Percentiles rank a stretch among this genome's conserved stretches.
phyloP scores from a whole-genome alignment of 2,888 invertebrate species.

The Agonopterix alstromeriana region DNA sequence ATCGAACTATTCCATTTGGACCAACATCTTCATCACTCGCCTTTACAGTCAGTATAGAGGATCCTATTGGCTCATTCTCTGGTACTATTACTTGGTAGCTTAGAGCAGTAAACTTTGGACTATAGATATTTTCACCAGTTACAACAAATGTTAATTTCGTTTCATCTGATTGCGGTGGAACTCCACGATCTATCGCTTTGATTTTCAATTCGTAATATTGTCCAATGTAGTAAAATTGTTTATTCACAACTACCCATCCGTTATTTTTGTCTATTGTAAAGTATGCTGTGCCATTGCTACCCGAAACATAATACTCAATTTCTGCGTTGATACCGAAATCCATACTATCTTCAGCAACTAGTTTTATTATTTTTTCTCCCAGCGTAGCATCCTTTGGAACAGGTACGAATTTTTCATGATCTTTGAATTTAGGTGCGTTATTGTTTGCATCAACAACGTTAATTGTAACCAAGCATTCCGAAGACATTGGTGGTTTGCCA shows the following conservation, averaged over 20 bases:
- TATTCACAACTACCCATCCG: conserved; percentile 88
- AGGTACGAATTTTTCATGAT: conserved; percentile 85
- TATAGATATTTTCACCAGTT: conserved; percentile 88
- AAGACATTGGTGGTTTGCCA: conserved; percentile 95
- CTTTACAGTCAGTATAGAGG: conserved; percentile 88
- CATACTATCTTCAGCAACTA: conserved; percentile 84
- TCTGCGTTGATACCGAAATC: conserved; percentile 94
- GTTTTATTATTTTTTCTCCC: conserved; percentile 84
- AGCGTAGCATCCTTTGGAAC: conserved; percentile 85
- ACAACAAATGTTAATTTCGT: conserved; percentile 84
- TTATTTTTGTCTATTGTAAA: conserved; percentile 85
- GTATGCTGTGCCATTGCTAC: conserved; percentile 86
- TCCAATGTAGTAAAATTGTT: conserved; percentile 75
- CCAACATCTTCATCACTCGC: conserved; percentile 92
- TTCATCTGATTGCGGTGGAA: conserved; percentile 89
- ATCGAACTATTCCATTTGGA: conserved; percentile 92
- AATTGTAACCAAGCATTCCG: conserved; percentile 89
- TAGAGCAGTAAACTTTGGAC: conserved; percentile 88
- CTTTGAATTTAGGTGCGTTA: conserved; percentile 90
- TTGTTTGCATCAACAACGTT: conserved; percentile 96
- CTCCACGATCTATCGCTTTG: conserved; percentile 90
- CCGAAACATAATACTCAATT: conserved; percentile 84
- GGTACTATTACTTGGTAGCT: conserved; percentile 94
- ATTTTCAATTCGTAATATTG: conserved; percentile 82
- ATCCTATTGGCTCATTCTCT: conserved; percentile 92